Conservation (phyloP, 2,888 invertebrate species). For the Nowickia ferox region DNA sequence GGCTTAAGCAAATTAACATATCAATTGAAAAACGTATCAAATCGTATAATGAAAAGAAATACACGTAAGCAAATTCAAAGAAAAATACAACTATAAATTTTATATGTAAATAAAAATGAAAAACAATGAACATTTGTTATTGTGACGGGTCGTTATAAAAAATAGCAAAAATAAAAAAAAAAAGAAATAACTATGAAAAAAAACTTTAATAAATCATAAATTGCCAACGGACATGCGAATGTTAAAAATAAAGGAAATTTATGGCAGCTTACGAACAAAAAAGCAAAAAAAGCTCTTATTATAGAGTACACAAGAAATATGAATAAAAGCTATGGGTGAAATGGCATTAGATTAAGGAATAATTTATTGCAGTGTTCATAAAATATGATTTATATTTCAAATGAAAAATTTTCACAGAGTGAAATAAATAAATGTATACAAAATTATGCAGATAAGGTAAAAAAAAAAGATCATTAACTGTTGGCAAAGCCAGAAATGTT, state of each 20-base stretch:
- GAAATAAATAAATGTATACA: background rate
- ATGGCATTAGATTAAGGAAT: conserved; percentile 33
- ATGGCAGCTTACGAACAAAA: conserved; percentile 3
- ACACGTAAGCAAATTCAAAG: conserved; percentile 41
- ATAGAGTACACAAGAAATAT: background rate
- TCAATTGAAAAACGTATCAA: conserved; percentile 66
- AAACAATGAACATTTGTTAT: conserved; percentile 61
- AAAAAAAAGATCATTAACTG: background rate
- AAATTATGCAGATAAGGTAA: background rate
- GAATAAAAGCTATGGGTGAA: conserved; percentile 37
- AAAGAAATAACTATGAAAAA: background rate
- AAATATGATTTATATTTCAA: background rate
- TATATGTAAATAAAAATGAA: conserved; percentile 20
- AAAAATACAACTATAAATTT: conserved; percentile 26
- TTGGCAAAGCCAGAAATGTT: too few species aligned
- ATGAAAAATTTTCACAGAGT: background rate
- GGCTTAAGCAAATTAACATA: conserved; percentile 70
- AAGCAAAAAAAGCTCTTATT: background rate
- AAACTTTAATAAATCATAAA: conserved; percentile 67
- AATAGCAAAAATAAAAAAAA: conserved; percentile 2
- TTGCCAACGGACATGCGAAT: conserved; percentile 65
- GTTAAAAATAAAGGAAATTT: conserved; percentile 36
- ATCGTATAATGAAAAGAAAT: conserved; percentile 31
- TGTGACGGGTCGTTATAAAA: conserved; percentile 14
- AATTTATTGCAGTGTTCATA: background rate